Conservation (phyloP, 2,888 invertebrate genomes). For the Xanthia togata region DNA sequence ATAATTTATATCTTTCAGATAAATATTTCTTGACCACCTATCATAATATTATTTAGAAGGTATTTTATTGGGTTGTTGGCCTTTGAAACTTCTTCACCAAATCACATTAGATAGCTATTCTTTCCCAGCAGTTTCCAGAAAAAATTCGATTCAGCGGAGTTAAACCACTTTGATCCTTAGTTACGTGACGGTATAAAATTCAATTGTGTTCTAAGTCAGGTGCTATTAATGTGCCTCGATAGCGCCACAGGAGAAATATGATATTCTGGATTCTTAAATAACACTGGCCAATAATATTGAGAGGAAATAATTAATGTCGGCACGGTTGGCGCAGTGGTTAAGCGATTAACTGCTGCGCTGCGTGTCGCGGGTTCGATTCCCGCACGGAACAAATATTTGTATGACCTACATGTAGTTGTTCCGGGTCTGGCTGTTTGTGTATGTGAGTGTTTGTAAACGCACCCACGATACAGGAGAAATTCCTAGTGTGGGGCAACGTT, state of each 20-base stretch:
- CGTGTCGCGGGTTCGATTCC: too few species aligned
- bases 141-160: slow-evolving; percentile 47
- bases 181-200: slow-evolving; percentile 56
- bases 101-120: slow-evolving; percentile 20
- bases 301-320: too few species aligned
- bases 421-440: too few species aligned
- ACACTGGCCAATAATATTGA: slow-evolving; percentile 1
- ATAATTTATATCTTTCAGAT: too few species aligned
- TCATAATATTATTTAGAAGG: neutral
- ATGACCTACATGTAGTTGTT: too few species aligned
- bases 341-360: too few species aligned
- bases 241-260: slow-evolving; percentile 24
- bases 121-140: slow-evolving; percentile 22
- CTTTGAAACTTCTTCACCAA: slow-evolving; percentile 18
- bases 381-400: too few species aligned
- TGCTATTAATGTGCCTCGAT: slow-evolving; percentile 40
- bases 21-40: neutral
- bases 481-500: too few species aligned
- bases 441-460: too few species aligned
- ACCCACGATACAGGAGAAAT: too few species aligned
- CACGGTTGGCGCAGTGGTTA: too few species aligned
- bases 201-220: slow-evolving; percentile 54
- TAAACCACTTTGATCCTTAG: slow-evolving; percentile 42
- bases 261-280: slow-evolving; percentile 13
- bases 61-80: neutral